Conservation (phyloP, 2,888 invertebrate genomes). For the Drosophila neotestacea region DNA sequence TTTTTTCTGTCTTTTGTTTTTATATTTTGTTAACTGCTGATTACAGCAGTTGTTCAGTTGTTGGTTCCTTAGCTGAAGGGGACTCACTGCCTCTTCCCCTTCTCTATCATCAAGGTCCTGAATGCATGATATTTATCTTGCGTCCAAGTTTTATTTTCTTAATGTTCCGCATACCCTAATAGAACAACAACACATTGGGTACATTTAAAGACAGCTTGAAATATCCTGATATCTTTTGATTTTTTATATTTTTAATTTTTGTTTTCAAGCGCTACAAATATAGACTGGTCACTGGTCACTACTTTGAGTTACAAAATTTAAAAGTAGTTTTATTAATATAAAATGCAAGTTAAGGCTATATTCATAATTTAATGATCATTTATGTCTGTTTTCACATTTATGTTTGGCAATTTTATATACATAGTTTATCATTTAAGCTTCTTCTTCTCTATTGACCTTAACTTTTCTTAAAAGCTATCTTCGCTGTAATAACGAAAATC, state of each 20-base stretch:
- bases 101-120: background rate
- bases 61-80: conserved; percentile 32
- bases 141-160: conserved; percentile 67
- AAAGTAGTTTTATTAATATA: no score
- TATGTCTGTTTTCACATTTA: no score
- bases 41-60: conserved; percentile 81
- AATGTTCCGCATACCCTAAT: conserved; percentile 54
- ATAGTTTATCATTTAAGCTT: no score
- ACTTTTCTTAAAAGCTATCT: background rate
- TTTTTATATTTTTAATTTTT: no score
- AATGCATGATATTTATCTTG: conserved; percentile 78
- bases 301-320: no score
- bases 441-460: no score
- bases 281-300: no score
- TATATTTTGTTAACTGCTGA: conserved; percentile 84
- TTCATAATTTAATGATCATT: no score
- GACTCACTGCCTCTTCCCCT: background rate
- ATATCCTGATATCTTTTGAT: background rate
- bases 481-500: no score
- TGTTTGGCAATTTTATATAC: no score
- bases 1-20: conserved; percentile 61
- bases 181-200: background rate
- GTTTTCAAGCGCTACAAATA: no score
- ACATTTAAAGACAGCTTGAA: background rate
- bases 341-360: no score